Evolutionary conservation across 2,888 invertebrate species (phyloP).

Genomic region (Drosophila koepferae): DNA sequence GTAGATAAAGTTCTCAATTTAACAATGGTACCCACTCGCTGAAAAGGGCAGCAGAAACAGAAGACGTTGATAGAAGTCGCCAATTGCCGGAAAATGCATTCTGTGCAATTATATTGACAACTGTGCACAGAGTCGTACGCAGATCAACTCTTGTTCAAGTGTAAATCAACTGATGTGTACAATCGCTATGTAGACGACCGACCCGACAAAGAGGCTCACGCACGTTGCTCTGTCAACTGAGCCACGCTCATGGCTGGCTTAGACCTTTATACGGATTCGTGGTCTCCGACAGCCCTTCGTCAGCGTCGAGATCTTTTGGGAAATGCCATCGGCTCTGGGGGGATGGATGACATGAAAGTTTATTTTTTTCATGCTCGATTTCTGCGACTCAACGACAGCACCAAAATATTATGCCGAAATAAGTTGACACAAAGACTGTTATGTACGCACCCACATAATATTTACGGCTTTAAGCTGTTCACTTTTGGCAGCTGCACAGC

Average conservation of each 20-base stretch:
- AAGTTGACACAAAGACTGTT: background rate
- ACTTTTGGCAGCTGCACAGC: constrained; percentile 3
- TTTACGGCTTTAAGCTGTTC: background rate
- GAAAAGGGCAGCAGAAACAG: constrained; percentile 69
- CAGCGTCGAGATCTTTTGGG: constrained; percentile 17
- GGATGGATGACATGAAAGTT: constrained; percentile 4
- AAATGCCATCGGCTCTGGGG: constrained; percentile 2
- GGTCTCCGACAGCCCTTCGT: constrained; percentile 39
- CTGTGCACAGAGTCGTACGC: background rate
- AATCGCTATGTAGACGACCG: constrained; percentile 25
- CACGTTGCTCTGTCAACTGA: constrained; percentile 61
- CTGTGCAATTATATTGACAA: constrained; percentile 22
- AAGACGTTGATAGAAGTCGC: constrained; percentile 68
- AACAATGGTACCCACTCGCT: constrained; percentile 57
- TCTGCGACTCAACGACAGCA: background rate
- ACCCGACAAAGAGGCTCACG: constrained; percentile 40
- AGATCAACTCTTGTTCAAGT: background rate
- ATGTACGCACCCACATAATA: background rate
- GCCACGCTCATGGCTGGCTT: constrained; percentile 40
- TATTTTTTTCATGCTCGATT: background rate
- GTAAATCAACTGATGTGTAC: constrained; percentile 2
- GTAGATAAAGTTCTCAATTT: constrained; percentile 25
- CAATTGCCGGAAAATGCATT: constrained; percentile 73
- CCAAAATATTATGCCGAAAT: background rate
- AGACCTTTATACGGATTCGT: constrained; percentile 60